A percentile compares a stretch with the other conserved stretches of the same genome.
phyloP scores from a whole-genome alignment of 2,888 invertebrate species.

The Pilophorus perplexus region DNA sequence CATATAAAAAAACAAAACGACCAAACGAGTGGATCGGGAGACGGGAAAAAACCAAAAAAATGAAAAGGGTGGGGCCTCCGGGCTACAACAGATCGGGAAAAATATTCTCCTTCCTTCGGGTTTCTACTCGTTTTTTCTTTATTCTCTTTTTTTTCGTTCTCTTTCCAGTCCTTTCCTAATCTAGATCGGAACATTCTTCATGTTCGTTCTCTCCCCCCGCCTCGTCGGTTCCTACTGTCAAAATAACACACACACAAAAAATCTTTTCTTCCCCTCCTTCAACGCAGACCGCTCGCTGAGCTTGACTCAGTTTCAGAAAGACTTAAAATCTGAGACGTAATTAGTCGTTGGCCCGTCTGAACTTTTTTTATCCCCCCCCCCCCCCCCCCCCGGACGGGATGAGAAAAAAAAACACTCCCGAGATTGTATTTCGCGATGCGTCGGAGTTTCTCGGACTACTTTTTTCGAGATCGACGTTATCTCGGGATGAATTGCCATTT shows the following conservation, averaged over 20 bases:
- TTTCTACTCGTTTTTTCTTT: conserved; percentile 5
- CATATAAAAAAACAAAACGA: conserved; percentile 14
- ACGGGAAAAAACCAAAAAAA: background rate
- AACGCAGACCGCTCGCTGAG: background rate
- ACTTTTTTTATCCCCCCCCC: too few species aligned
- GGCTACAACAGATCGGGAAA: conserved; percentile 17
- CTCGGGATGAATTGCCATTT: too few species aligned
- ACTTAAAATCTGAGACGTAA: background rate
- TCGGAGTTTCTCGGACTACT: too few species aligned
- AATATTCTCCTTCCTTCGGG: conserved; percentile 21
- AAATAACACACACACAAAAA: conserved; percentile 20
- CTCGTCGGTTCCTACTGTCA: background rate
- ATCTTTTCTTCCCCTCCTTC: background rate
- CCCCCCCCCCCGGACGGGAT: too few species aligned
- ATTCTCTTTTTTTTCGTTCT: background rate
- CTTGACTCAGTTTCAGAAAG: background rate
- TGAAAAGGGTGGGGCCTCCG: conserved; percentile 15
- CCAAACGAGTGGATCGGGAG: background rate
- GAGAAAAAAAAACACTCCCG: too few species aligned
- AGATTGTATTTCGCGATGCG: too few species aligned
- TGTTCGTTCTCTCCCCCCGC: conserved; percentile 11
- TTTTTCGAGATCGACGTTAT: too few species aligned
- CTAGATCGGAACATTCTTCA: conserved; percentile 33
- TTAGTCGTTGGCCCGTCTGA: too few species aligned
- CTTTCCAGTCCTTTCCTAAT: conserved; percentile 9